These are phyloP conservation scores for Steromphala cineraria DNA, from an alignment of 2,888 invertebrate species.

Conservation along the genomic window DNA sequence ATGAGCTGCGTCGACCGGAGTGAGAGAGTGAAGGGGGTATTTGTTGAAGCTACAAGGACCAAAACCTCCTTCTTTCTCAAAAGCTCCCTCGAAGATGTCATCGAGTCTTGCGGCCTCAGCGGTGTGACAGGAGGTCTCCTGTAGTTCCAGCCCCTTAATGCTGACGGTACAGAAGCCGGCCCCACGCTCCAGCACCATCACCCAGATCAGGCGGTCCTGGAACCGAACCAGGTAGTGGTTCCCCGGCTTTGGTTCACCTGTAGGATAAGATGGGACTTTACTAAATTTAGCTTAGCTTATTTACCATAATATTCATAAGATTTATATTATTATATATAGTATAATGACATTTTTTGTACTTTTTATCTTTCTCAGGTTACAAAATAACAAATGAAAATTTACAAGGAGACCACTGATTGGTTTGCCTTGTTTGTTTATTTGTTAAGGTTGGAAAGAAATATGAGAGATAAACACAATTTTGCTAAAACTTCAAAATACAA, in stretches of 20 bases:
- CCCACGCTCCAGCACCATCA: constrained; percentile 75
- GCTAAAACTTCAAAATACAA: background rate
- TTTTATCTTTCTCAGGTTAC: no score
- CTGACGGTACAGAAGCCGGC: constrained; percentile 72
- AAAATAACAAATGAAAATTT: no score
- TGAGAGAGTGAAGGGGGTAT: constrained; percentile 64
- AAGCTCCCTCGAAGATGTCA: constrained; percentile 75
- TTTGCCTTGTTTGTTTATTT: background rate
- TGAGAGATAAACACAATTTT: background rate
- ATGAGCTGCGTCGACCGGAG: constrained; percentile 64
- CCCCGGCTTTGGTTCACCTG: constrained; percentile 74
- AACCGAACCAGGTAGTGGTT: constrained; percentile 76
- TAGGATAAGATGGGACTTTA: constrained; percentile 21
- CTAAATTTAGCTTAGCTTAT: no score
- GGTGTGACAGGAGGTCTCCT: constrained; percentile 77
- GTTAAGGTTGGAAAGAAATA: background rate
- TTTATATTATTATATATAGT: no score
- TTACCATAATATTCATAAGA: no score
- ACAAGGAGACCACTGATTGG: no score
- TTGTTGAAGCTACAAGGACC: constrained; percentile 55
- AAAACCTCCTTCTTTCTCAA: constrained; percentile 60
- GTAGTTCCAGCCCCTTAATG: constrained; percentile 76
- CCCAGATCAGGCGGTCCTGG: constrained; percentile 76
- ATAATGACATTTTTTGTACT: no score
- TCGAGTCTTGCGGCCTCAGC: constrained; percentile 77